Evolutionary conservation across 2,113 vertebrate species (phyloP).

Genomic region (Hymenochirus boettgeri): DNA sequence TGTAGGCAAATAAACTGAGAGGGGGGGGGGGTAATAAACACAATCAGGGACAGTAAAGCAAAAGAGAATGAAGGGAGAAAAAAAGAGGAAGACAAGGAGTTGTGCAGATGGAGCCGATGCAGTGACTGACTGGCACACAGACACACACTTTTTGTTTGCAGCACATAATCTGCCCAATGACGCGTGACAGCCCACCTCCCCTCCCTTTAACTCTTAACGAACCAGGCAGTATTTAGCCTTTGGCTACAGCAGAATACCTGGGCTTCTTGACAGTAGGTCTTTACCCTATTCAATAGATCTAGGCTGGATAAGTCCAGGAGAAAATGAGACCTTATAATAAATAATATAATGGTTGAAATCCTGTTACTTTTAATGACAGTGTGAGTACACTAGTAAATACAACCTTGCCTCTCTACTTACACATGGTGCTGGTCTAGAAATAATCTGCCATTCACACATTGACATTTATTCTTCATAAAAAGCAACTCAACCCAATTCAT

Average conservation of each 20-base stretch:
- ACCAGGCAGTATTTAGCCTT: conserved; percentile 3
- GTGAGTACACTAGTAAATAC: too few species aligned
- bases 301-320: too few species aligned
- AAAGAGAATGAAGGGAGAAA: neutral
- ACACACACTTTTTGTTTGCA: conserved; percentile 98
- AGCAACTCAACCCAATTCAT: too few species aligned
- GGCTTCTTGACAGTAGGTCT: too few species aligned
- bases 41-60: conserved; percentile 18
- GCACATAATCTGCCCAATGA: conserved; percentile 98
- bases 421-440: too few species aligned
- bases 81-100: conserved; percentile 46
- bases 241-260: conserved; percentile 12
- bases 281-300: too few species aligned
- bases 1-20: conserved; percentile 28
- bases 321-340: too few species aligned
- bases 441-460: too few species aligned
- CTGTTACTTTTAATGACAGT: too few species aligned
- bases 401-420: too few species aligned
- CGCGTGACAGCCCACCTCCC: conserved; percentile 91
- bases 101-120: conserved; percentile 81
- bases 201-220: conserved; percentile 90
- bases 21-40: conserved; percentile 15
- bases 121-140: conserved; percentile 88
- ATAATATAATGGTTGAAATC: too few species aligned
- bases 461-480: too few species aligned